Conservation (phyloP, 2,888 invertebrate species). For the Eupelmus urozonus region DNA sequence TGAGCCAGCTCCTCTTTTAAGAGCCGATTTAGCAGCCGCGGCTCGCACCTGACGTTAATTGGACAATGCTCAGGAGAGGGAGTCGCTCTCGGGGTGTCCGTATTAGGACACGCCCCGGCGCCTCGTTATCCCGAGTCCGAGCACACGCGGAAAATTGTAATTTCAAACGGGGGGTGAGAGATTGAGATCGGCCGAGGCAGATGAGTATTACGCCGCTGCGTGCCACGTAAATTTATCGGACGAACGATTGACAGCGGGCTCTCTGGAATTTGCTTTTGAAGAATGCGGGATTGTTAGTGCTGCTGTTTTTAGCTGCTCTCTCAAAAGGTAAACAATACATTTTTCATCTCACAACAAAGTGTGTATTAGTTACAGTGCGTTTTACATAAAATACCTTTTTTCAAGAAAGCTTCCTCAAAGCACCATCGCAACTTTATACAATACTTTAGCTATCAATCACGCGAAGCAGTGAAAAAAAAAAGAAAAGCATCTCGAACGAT, state of each 20-base stretch:
- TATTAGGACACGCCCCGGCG: conserved; percentile 18
- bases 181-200: background rate
- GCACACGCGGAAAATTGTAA: conserved; percentile 63
- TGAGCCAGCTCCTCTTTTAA: conserved; percentile 20
- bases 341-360: too few species aligned
- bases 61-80: conserved; percentile 61
- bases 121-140: conserved; percentile 24
- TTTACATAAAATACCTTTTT: too few species aligned
- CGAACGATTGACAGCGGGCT: too few species aligned
- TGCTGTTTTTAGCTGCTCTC: too few species aligned
- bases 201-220: background rate
- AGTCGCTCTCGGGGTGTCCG: conserved; percentile 23
- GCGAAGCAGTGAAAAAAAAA: background rate
- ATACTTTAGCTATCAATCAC: background rate
- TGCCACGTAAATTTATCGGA: conserved; percentile 2
- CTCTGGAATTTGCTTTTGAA: too few species aligned
- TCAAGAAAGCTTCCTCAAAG: too few species aligned
- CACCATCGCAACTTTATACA: too few species aligned
- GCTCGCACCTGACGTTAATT: conserved; percentile 62
- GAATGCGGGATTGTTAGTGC: background rate
- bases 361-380: too few species aligned
- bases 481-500: conserved; percentile 4
- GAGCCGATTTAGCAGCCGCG: background rate
- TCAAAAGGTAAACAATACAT: too few species aligned
- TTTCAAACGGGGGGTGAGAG: conserved; percentile 63